A percentile compares a stretch with the other conserved stretches of the same genome.
Conservation (phyloP, 1,140 invertebrate genomes). For the Drosophila tani region DNA sequence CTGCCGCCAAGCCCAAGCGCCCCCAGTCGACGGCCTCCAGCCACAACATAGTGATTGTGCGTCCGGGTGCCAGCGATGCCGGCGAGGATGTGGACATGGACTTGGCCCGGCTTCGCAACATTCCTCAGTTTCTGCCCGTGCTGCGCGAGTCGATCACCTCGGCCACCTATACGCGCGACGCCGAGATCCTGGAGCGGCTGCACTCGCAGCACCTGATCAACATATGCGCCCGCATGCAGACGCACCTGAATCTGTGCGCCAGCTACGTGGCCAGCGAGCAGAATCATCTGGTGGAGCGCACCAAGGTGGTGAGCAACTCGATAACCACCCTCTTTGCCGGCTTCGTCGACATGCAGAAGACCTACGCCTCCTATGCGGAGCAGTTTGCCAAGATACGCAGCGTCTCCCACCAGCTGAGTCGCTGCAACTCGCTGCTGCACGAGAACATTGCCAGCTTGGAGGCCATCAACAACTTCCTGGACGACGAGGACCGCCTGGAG, state of each 20-base stretch:
- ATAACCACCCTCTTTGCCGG: slow-evolving; percentile 89
- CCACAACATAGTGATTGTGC: slow-evolving; percentile 94
- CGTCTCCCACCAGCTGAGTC: slow-evolving; percentile 90
- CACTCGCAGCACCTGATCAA: slow-evolving; percentile 86
- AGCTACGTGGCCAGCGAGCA: slow-evolving; percentile 91
- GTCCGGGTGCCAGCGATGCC: slow-evolving; percentile 88
- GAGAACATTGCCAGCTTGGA: slow-evolving; percentile 94
- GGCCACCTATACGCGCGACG: slow-evolving; percentile 92
- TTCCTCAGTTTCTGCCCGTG: slow-evolving; percentile 96
- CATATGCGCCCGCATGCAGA: slow-evolving; percentile 81
- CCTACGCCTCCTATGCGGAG: slow-evolving; percentile 93
- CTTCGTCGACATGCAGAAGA: slow-evolving; percentile 92
- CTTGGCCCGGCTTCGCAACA: slow-evolving; percentile 90
- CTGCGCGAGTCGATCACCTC: slow-evolving; percentile 95
- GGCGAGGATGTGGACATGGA: slow-evolving; percentile 92
- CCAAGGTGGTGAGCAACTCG: slow-evolving; percentile 91
- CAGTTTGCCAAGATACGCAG: slow-evolving; percentile 92
- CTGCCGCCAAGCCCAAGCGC: slow-evolving; percentile 66
- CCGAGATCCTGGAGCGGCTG: slow-evolving; percentile 94
- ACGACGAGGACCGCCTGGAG: slow-evolving; percentile 93
- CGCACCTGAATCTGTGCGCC: slow-evolving; percentile 90
- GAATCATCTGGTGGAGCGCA: slow-evolving; percentile 88
- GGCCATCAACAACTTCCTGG: slow-evolving; percentile 93
- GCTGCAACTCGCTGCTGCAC: slow-evolving; percentile 93
- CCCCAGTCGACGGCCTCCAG: slow-evolving; percentile 77